Conservation (phyloP, 1,140 invertebrate species). For the Penaeus chinensis region DNA sequence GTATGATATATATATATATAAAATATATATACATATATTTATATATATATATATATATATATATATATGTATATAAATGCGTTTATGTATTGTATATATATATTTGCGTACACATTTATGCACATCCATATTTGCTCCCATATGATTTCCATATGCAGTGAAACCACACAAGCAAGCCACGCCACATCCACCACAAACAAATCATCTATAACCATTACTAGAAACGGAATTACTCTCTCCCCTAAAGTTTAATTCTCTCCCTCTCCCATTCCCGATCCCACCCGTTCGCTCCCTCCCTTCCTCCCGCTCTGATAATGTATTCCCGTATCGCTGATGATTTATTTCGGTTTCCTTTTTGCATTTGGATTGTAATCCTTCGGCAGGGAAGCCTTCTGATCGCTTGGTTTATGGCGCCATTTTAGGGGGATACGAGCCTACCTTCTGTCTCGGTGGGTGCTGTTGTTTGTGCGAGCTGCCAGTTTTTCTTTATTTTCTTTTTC, state of each 20-base stretch:
- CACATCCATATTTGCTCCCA: too few relatives aligned
- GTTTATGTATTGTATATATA: too few relatives aligned
- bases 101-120: too few relatives aligned
- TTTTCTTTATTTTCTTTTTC: background rate
- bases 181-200: background rate
- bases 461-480: background rate
- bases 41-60: too few relatives aligned
- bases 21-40: too few relatives aligned
- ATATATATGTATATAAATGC: too few relatives aligned
- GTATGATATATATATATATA: too few relatives aligned
- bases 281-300: background rate
- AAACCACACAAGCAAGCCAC: background rate
- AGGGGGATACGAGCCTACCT: conserved; percentile 35
- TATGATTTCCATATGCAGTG: background rate
- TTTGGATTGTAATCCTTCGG: conserved; percentile 55
- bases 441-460: background rate
- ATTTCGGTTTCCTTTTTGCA: conserved; percentile 60
- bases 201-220: conserved; percentile 56
- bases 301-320: conserved; percentile 49
- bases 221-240: conserved; percentile 53
- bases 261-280: conserved; percentile 21
- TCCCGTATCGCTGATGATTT: conserved; percentile 59
- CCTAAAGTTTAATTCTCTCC: conserved; percentile 50
- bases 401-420: conserved; percentile 46
- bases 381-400: conserved; percentile 32